These are phyloP conservation scores for Pinna nobilis DNA, from an alignment of 1,140 invertebrate species.

Conservation along the genomic window DNA sequence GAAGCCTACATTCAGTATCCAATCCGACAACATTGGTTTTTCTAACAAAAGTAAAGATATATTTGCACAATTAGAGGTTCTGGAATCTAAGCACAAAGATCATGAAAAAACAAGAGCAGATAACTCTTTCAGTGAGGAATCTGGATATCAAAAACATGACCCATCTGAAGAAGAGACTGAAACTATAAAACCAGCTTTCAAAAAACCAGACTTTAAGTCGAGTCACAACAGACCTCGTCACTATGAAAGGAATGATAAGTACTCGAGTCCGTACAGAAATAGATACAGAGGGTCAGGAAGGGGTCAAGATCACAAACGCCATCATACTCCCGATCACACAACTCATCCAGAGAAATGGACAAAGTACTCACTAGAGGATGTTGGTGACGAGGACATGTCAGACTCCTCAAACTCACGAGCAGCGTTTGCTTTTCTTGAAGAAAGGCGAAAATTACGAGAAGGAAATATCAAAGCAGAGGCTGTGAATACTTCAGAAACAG, in stretches of 20 bases:
- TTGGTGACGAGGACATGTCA: slow-evolving; percentile 45
- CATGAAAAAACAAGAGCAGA: slow-evolving; percentile 37
- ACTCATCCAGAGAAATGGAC: slow-evolving; percentile 60
- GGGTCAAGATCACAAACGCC: neutral
- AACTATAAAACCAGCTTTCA: slow-evolving; percentile 23
- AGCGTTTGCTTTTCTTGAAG: slow-evolving; percentile 59
- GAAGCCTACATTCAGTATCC: slow-evolving; percentile 26
- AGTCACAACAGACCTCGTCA: neutral
- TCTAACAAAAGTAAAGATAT: slow-evolving; percentile 46
- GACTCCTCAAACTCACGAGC: slow-evolving; percentile 53
- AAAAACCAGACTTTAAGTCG: slow-evolving; percentile 20
- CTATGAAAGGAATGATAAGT: neutral
- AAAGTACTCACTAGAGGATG: slow-evolving; percentile 58
- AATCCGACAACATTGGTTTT: slow-evolving; percentile 35
- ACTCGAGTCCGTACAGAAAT: neutral
- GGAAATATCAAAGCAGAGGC: slow-evolving; percentile 25
- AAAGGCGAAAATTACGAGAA: slow-evolving; percentile 49
- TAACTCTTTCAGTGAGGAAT: slow-evolving; percentile 19
- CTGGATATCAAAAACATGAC: slow-evolving; percentile 45
- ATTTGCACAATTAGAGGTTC: slow-evolving; percentile 47
- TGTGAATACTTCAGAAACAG: slow-evolving; percentile 29
- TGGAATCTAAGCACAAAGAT: slow-evolving; percentile 57
- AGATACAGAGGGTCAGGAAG: neutral
- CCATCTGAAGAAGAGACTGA: slow-evolving; percentile 38
- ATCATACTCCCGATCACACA: slow-evolving; percentile 49